Conservation (phyloP, 1,140 invertebrate species). For the Tetramorium alpestre region DNA sequence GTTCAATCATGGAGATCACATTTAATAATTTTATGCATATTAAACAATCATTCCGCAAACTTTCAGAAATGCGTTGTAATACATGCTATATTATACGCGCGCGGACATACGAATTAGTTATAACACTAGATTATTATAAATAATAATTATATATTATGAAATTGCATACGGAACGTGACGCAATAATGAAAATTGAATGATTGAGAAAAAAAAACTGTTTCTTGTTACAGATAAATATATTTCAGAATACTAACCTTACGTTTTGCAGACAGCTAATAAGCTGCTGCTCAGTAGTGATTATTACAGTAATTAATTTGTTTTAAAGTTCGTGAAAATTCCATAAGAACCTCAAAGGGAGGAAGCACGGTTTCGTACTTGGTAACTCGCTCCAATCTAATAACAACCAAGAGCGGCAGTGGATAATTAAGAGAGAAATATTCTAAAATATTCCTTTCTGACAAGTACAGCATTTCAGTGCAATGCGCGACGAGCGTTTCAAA, state of each 20-base stretch:
- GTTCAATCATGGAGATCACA: slow-evolving; percentile 42
- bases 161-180: neutral
- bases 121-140: slow-evolving; percentile 18
- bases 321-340: slow-evolving; percentile 51
- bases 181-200: neutral
- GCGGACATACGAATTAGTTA: neutral
- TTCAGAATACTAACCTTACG: neutral
- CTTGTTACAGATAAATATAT: slow-evolving; percentile 4
- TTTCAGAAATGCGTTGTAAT: slow-evolving; percentile 15
- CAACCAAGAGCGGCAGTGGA: slow-evolving; percentile 33
- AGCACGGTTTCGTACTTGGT: slow-evolving; percentile 44
- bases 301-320: slow-evolving; percentile 59
- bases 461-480: slow-evolving; percentile 13
- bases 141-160: slow-evolving; percentile 1
- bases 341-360: slow-evolving; percentile 55
- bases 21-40: slow-evolving; percentile 51
- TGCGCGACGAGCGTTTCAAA: slow-evolving; percentile 10
- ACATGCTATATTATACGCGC: neutral
- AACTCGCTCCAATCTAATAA: slow-evolving; percentile 52
- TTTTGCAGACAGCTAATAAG: slow-evolving; percentile 46
- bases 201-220: neutral
- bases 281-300: slow-evolving; percentile 50
- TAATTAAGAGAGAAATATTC: slow-evolving; percentile 50
- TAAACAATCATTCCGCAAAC: slow-evolving; percentile 41
- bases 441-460: slow-evolving; percentile 47